phyloP scores from a whole-genome alignment of 2,888 invertebrate genomes.

The Hirtodrosophila cameraria region DNA sequence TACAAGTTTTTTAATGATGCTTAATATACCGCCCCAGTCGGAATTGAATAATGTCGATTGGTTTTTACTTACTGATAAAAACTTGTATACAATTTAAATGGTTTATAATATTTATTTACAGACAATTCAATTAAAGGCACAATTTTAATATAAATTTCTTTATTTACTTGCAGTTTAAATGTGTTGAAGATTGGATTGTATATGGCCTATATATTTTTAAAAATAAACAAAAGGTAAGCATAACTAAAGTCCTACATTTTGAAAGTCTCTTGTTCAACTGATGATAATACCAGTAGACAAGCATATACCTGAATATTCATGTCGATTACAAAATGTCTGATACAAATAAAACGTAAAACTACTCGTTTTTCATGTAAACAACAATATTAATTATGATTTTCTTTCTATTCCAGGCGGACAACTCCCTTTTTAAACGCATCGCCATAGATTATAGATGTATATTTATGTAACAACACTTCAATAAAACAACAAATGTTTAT shows the following conservation, averaged over 20 bases:
- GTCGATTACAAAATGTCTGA: conserved; percentile 50
- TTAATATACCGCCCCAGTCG: too few relatives aligned
- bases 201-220: background rate
- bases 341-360: background rate
- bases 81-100: background rate
- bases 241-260: background rate
- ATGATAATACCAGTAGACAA: conserved; percentile 39
- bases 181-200: background rate
- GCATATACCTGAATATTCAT: conserved; percentile 55
- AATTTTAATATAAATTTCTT: background rate
- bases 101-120: background rate
- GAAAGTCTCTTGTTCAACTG: background rate
- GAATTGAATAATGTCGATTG: too few relatives aligned
- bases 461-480: conserved; percentile 10
- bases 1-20: too few relatives aligned
- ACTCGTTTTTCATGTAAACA: background rate
- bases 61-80: too few relatives aligned
- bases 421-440: too few relatives aligned
- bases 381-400: background rate
- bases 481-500: conserved; percentile 54
- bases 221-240: conserved; percentile 24
- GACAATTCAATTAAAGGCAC: too few relatives aligned
- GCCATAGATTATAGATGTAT: background rate
- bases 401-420: conserved; percentile 30
- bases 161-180: conserved; percentile 11